Base-by-base conservation (phyloP, 2,888 invertebrate species). In the Desoria tigrina region DNA sequence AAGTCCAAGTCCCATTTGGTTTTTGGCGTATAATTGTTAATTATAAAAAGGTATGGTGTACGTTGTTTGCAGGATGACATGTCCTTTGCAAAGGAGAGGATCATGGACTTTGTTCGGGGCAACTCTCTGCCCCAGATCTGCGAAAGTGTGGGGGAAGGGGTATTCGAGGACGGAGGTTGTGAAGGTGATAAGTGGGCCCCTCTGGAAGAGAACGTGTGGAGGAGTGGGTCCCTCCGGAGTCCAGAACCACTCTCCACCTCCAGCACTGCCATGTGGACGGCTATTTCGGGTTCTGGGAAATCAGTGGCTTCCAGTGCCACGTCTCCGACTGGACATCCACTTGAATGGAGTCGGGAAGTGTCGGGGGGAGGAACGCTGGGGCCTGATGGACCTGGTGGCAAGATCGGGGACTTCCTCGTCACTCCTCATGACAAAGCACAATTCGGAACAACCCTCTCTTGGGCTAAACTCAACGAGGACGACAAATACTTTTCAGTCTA, bases 41-140 rank as follows among this genome's bases (percentile, higher is more conserved):
- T n/a, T n/a, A n/a, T n/a, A n/a, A n/a, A n/a, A n/a, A n/a, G n/a
- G n/a, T n/a, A n/a, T n/a, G n/a, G n/a, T n/a, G n/a, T n/a, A n/a
- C n/a, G n/a, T n/a, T n/a, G n/a, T n/a, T n/a, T n/a, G n/a, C 37
- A 62, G 62, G 45, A 55, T 49, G 62, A 62, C 28, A 24, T 56
- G 16, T 49, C 62, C 2, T 28, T 62, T 6, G 49, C 55, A 1
- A 45, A 62, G 23, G 45, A 56, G 45, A 42, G 62, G 16, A 49
- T 62, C 21, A 42, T 62, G 23, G 62, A 62, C 24, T 62, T 62
- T 32, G 62, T 62, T 18, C 53, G 54, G 14, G 32, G 32, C n/a
- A 45, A 45, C 45, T 6, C 45, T 39, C 9, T 16, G 39, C 39
- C 39, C n/a, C n/a, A n/a, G n/a, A n/a, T n/a, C n/a, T n/a, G n/a